Evolutionary conservation across 2,113 vertebrate genomes (phyloP), one percentile per base, ranked within the genome.

Genomic region (Elephantulus edwardii): DNA sequence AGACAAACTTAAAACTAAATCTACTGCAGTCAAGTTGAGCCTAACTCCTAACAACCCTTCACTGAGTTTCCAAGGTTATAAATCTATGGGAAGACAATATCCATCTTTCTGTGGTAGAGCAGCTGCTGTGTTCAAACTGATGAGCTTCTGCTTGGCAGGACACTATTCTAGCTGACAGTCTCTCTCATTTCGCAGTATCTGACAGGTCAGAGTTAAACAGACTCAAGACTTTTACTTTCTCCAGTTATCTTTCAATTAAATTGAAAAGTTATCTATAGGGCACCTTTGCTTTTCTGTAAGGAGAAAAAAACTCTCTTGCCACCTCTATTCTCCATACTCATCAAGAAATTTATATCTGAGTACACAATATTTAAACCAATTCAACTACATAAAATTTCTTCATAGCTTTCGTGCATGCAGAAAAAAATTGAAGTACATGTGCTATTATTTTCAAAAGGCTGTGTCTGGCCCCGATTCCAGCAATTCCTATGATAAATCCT

Each of bases 391-490:
- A 40, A 38, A 56, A 72, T 50, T 74, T 86, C 78, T 58, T 26
- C 48, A 83, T 1, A 2, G 50, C 33, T 80, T 86, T 85, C 46
- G 52, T 40, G 89, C 6, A 10, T 33, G 38, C 20, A 2, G 58
- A 87, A 86, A 83, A 86, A 79, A 26, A 20, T 10, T 62, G 13
- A 90, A 83, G 38, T 3, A 9, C 4, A 2, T 4, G 17, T 0
- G 1, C 60, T 75, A 16, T 70, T 83, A 26, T 90, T 85, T 90
- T 83, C 64, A 42, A 91, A 91, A 66, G 17, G 75, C 88, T 88
- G 20, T 90, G 81, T 78, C 75, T 91, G 82, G 22, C n/a, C 46
- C 38, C 81, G 86, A 90, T 88, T 71, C 86, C 22, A 90, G 83
- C 16, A 80, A 62, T 12, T 90, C 87, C 84, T 89, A 24, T 38